Evolutionary conservation across 1,140 invertebrate species (phyloP).

Genomic region (Diachasma alloeum): DNA sequence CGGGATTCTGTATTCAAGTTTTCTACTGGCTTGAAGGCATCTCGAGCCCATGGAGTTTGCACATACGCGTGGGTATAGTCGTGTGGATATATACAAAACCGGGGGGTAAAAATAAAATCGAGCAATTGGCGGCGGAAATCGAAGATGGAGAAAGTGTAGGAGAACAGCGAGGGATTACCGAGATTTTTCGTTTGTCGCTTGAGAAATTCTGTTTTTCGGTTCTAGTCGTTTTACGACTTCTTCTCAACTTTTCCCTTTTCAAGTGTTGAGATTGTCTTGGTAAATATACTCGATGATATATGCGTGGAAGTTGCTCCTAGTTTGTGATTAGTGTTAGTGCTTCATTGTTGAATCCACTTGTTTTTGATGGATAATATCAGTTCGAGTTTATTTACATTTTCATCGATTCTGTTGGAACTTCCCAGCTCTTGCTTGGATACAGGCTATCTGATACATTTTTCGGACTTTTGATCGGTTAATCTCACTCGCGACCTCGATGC

Average conservation of each 20-base stretch:
- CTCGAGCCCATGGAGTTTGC: background rate
- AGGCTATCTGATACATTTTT: background rate
- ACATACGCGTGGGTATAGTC: background rate
- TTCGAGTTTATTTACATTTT: background rate
- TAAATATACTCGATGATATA: too few relatives aligned
- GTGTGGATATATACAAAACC: background rate
- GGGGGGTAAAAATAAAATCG: background rate
- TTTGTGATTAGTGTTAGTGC: too few relatives aligned
- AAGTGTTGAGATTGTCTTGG: too few relatives aligned
- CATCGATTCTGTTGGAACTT: background rate
- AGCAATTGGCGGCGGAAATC: background rate
- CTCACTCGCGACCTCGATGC: background rate
- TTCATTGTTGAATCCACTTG: too few relatives aligned
- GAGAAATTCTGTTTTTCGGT: background rate
- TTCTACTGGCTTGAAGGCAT: background rate
- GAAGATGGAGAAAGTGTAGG: background rate
- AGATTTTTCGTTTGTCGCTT: background rate
- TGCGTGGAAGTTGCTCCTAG: too few relatives aligned
- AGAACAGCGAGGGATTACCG: background rate
- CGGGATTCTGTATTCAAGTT: background rate
- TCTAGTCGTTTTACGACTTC: background rate
- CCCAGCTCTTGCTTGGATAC: background rate
- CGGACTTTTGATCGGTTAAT: constrained; percentile 2
- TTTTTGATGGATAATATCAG: too few relatives aligned
- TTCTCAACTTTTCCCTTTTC: too few relatives aligned